Conservation (phyloP, 2,797 vertebrate genomes). For the Eurystomus glaucurus region DNA sequence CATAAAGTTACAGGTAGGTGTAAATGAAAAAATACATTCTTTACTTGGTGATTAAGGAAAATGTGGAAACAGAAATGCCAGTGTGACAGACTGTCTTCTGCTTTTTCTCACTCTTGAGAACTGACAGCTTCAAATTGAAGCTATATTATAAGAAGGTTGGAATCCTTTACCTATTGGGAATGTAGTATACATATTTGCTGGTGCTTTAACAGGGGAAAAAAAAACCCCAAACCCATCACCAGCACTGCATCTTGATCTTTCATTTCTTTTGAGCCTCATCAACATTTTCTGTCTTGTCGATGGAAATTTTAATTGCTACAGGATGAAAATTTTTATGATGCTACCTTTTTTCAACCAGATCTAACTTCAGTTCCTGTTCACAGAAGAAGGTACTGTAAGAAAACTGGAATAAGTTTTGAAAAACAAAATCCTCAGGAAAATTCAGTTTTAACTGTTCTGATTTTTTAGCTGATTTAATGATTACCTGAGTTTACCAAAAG, state of each 20-base stretch:
- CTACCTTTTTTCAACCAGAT: neutral
- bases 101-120: conserved; percentile 12
- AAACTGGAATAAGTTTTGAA: neutral
- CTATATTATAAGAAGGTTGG: neutral
- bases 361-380: neutral
- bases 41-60: conserved; percentile 28
- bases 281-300: neutral
- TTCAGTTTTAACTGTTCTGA: neutral
- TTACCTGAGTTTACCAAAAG: neutral
- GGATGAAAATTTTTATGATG: neutral
- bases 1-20: conserved; percentile 53
- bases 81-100: conserved; percentile 38
- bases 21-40: conserved; percentile 39
- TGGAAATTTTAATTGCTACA: neutral
- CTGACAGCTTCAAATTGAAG: neutral
- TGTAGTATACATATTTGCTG: rapidly evolving
- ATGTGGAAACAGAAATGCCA: conserved; percentile 47
- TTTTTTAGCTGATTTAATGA: neutral
- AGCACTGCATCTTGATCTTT: neutral
- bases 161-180: neutral
- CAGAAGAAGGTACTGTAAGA: neutral
- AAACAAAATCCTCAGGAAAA: neutral
- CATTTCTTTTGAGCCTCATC: neutral
- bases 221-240: neutral
- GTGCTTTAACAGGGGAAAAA: neutral